Percentiles rank a stretch among this genome's conserved stretches.
Evolutionary conservation across 2,113 vertebrate genomes (phyloP).

Genomic region (Clarias magur): DNA sequence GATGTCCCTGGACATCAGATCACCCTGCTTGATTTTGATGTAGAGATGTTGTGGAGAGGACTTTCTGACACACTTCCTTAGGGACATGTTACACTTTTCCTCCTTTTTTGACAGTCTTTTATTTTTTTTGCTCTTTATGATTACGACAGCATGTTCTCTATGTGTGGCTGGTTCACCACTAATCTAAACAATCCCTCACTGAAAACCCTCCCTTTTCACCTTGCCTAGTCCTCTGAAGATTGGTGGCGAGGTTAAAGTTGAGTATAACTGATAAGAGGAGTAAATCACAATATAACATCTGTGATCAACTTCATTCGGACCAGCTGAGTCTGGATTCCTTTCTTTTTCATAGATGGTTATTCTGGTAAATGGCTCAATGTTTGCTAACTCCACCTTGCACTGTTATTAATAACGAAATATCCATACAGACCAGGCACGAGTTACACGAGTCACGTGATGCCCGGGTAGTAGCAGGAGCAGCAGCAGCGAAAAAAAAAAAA

Average conservation of each 20-base stretch:
- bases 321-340: neutral
- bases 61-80: neutral
- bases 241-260: neutral
- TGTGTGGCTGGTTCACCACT: neutral
- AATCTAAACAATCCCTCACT: neutral
- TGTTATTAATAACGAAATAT: neutral
- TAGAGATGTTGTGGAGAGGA: neutral
- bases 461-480: conserved; percentile 25
- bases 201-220: neutral
- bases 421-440: neutral
- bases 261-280: neutral
- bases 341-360: neutral
- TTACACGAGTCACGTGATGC: conserved; percentile 59
- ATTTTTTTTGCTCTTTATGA: neutral
- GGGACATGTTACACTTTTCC: neutral
- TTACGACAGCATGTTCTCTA: neutral
- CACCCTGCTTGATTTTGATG: neutral
- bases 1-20: neutral
- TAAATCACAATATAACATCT: neutral
- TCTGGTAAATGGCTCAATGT: neutral
- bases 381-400: neutral
- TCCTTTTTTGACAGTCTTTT: neutral
- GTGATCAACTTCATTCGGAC: neutral
- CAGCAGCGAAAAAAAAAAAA: no score
- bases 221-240: neutral